These are phyloP conservation scores for Mantis religiosa DNA, from an alignment of 2,888 invertebrate genomes.

Conservation along the genomic window DNA sequence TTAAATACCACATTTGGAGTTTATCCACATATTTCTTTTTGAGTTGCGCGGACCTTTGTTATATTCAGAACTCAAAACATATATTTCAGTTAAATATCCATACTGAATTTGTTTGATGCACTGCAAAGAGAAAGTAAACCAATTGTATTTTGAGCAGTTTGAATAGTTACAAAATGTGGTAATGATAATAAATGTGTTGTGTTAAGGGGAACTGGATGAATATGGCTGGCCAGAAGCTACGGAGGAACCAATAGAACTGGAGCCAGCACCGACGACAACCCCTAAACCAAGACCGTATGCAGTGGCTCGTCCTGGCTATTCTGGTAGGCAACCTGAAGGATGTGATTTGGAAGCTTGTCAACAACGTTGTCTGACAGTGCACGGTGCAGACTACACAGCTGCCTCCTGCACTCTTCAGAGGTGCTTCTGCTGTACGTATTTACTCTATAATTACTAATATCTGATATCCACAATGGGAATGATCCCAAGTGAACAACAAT, in stretches of 20 bases:
- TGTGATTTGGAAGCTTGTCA: background rate
- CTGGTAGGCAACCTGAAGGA: background rate
- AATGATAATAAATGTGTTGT: background rate
- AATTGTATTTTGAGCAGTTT: too few relatives aligned
- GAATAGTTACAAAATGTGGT: too few relatives aligned
- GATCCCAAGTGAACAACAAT: too few relatives aligned
- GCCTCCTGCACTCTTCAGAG: background rate
- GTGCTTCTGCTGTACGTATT: background rate
- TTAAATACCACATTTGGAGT: too few relatives aligned
- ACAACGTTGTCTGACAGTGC: background rate
- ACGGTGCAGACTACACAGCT: background rate
- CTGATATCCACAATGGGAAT: too few relatives aligned
- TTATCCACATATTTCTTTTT: too few relatives aligned
- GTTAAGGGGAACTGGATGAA: background rate
- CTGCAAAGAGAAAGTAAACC: too few relatives aligned
- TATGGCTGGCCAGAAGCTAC: background rate
- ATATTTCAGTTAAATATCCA: too few relatives aligned
- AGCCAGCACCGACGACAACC: background rate
- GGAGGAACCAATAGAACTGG: background rate
- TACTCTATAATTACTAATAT: too few relatives aligned
- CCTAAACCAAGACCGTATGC: background rate
- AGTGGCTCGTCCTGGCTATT: background rate
- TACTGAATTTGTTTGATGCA: too few relatives aligned
- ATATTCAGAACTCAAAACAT: too few relatives aligned
- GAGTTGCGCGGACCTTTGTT: too few relatives aligned